Percentiles rank a stretch among this genome's conserved stretches.
These are phyloP conservation scores for Caenorhabditis sp. DNA, from an alignment of 2,888 invertebrate genomes.

Conservation along the genomic window DNA sequence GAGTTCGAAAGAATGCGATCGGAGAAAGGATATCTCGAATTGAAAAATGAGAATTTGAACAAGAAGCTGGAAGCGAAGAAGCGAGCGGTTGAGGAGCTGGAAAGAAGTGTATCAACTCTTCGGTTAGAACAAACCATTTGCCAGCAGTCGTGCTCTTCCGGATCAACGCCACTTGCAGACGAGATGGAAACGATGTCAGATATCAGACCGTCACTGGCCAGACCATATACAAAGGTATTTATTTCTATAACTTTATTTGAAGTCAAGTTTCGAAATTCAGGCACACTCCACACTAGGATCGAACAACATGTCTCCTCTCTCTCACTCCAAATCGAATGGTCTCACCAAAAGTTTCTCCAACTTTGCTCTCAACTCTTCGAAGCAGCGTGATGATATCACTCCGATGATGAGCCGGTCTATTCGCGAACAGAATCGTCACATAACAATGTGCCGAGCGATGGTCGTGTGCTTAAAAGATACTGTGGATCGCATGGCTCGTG, in stretches of 20 bases:
- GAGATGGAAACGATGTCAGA: conserved; percentile 71
- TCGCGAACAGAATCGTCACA: conserved; percentile 59
- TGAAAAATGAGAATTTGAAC: conserved; percentile 70
- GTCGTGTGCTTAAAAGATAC: conserved; percentile 64
- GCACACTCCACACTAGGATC: conserved; percentile 64
- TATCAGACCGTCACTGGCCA: conserved; percentile 49
- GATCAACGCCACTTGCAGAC: conserved; percentile 74
- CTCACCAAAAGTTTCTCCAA: conserved; percentile 71
- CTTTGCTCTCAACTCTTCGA: conserved; percentile 66
- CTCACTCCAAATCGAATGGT: conserved; percentile 64
- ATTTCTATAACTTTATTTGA: too few species aligned
- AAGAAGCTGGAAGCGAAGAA: conserved; percentile 70
- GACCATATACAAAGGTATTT: conserved; percentile 67
- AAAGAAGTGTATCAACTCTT: conserved; percentile 66
- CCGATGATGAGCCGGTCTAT: conserved; percentile 70
- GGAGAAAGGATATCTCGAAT: conserved; percentile 68
- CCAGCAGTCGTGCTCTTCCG: conserved; percentile 75
- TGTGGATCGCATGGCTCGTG: conserved; percentile 58
- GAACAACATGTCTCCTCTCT: conserved; percentile 47
- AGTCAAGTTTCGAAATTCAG: too few species aligned
- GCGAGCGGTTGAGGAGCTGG: conserved; percentile 65
- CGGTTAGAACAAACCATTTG: conserved; percentile 69
- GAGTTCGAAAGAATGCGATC: conserved; percentile 64
- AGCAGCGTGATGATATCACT: conserved; percentile 64
- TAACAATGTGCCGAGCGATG: conserved; percentile 64